Percentiles rank a stretch among this genome's conserved stretches.
Conservation (phyloP, 2,888 invertebrate species). For the Trichacis sp. region DNA sequence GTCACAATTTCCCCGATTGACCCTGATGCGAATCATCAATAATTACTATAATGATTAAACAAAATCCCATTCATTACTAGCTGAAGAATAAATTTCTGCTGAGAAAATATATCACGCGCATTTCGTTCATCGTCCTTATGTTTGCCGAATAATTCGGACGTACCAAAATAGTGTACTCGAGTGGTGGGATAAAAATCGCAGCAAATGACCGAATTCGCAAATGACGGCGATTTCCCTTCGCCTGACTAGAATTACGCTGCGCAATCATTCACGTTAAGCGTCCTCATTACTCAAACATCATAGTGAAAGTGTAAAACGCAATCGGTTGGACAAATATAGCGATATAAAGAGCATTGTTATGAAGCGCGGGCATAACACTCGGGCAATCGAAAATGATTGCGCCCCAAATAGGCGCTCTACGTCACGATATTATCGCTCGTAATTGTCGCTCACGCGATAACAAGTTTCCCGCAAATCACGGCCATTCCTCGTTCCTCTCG, state of each 20-base stretch:
- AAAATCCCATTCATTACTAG: background rate
- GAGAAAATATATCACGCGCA: background rate
- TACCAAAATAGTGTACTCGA: background rate
- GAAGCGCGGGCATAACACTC: constrained; percentile 13
- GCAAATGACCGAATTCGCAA: background rate
- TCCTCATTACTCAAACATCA: constrained; percentile 16
- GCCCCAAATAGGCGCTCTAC: constrained; percentile 12
- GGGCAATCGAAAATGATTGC: constrained; percentile 25
- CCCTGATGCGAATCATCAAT: too few species aligned
- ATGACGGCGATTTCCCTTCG: constrained; percentile 4
- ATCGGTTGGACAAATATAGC: constrained; percentile 10
- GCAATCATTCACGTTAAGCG: constrained; percentile 10
- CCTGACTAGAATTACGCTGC: background rate
- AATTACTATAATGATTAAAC: too few species aligned
- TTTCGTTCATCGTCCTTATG: background rate
- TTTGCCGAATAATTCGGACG: background rate
- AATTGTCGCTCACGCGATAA: constrained; percentile 2
- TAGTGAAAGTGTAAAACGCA: constrained; percentile 20
- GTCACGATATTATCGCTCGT: constrained; percentile 17
- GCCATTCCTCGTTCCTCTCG: background rate
- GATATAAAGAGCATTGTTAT: constrained; percentile 17
- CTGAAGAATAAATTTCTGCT: background rate
- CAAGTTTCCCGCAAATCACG: background rate
- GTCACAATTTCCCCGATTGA: too few species aligned
- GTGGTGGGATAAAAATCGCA: background rate